Base-by-base conservation (phyloP, 2,888 invertebrate genomes). In the Hydrotaea cyrtoneurina region DNA sequence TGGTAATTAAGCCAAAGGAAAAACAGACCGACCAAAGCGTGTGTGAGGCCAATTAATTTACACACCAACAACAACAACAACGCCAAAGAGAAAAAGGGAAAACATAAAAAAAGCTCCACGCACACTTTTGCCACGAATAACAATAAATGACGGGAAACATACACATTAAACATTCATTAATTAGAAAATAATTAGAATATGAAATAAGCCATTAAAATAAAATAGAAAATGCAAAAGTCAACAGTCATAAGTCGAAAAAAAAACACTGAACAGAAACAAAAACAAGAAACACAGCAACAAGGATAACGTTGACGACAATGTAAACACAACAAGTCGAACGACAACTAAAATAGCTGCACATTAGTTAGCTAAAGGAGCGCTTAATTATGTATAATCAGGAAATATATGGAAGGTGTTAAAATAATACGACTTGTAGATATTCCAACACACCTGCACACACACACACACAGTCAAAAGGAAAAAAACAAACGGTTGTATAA, bases 371-470 rank as follows among this genome's bases (percentile, higher is more conserved):
- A 26, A 64, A 66, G 23, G 19, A 59, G 21, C 39, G 50, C 26
- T 78, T 74, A 74, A 82, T 77, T 72, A 77, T 36, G 19, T 39
- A 69, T 59, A 59, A 31, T 19, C 10, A 13, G 55, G 2, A 39
- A n/a, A 21, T 39, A 21, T 10, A 23, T 50, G 15, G 31, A 66
- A 82, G 75, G 78, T 75, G 82, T 79, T 79, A 76, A 72, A 62
- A 75, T 78, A 46, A 64, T 64, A 71, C 78, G 78, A 26, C 64
- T 59, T 76, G n/a, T 55, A 53, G 53, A 15, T 31, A 31, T 31
- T 23, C 11, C 2, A 23, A 26, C 13, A 59, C 26, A 59, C 31
- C 31, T 50, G n/a, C 50, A 50, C 50, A 39, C 11, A 39, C 1
- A 2, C 39, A n/a, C n/a, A n/a, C n/a, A n/a, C n/a, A n/a, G 39